Evolutionary conservation across 2,113 vertebrate species (phyloP).

Genomic region (Cygnus buccinator): DNA sequence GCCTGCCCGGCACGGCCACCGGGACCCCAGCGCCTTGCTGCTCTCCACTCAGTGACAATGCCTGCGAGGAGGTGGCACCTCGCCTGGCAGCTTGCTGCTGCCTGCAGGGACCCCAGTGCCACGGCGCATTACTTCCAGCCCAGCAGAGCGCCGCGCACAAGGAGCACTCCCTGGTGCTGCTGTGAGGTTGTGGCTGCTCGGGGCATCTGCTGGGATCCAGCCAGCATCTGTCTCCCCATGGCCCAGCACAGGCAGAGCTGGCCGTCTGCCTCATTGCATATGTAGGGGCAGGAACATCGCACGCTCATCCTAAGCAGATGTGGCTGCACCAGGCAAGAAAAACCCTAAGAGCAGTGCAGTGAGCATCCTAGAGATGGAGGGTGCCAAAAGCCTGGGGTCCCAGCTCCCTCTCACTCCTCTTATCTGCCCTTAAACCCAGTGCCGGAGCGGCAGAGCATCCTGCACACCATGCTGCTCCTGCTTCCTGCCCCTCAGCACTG

Average conservation of each 20-base stretch:
- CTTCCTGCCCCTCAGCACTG: neutral
- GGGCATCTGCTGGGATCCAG: neutral
- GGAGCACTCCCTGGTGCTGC: neutral
- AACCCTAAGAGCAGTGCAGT: neutral
- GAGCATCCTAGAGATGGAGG: neutral
- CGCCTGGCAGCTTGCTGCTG: neutral
- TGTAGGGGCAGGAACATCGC: neutral
- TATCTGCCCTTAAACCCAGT: accelerated
- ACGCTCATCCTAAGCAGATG: neutral
- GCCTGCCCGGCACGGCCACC: neutral
- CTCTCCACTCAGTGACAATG: accelerated
- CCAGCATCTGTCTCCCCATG: neutral
- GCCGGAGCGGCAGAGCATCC: neutral
- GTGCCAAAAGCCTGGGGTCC: neutral
- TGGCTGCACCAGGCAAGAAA: neutral
- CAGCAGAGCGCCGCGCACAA: neutral
- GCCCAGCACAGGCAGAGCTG: neutral
- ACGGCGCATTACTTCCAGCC: neutral
- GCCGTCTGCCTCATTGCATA: neutral
- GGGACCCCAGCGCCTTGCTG: neutral
- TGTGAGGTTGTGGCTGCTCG: accelerated
- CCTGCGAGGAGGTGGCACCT: neutral
- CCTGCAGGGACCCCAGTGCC: accelerated
- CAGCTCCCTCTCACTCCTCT: neutral
- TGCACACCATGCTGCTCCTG: neutral